Evolutionary conservation across 2,888 invertebrate species (phyloP), one percentile per base, ranked within the genome.

Genomic region (Coenonympha glycerion): DNA sequence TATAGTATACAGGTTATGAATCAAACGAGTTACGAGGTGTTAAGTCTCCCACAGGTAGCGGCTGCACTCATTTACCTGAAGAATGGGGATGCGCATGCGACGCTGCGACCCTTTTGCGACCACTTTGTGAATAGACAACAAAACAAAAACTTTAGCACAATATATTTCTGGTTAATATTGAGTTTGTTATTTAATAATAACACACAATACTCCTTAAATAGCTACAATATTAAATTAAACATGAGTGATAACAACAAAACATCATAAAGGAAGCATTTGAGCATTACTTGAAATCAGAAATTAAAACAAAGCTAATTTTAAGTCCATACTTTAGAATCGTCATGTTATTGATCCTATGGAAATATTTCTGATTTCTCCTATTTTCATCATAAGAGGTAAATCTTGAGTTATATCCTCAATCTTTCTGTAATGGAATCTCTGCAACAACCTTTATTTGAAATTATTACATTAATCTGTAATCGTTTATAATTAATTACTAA

Each of bases 21-120:
- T 66, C 62, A 65, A 67, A 66, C 61, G 60, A 56, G 64, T 64
- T 64, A 61, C 60, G 55, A 68, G 59, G 60, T 67, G 62, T 63
- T 56, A 59, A 71, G 63, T 68, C 68, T 71, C 71, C 69, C 71
- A 71, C 82, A 82, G 83, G 83, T 83, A 84, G 79, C 73, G 64
- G 60, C 61, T 66, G 69, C 62, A 42, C 54, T 55, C 70, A 76
- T 76, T 79, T 86, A 85, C 85, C 85, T 85, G 83, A 21, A 47
- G 11, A 68, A 65, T 69, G 65, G 73, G 73, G 68, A 73, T 73
- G 76, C 77, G 73, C 68, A 73, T 73, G 76, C 77, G 80, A 78
- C 77, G 78, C 74, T 61, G 60, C 65, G 68, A 71, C 71, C 71
- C 71, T 39, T 74, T 75, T 71, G 72, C 71, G 69, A 69, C 74